Base-by-base conservation (phyloP, 2,888 invertebrate species). In the Hipparchia semele region DNA sequence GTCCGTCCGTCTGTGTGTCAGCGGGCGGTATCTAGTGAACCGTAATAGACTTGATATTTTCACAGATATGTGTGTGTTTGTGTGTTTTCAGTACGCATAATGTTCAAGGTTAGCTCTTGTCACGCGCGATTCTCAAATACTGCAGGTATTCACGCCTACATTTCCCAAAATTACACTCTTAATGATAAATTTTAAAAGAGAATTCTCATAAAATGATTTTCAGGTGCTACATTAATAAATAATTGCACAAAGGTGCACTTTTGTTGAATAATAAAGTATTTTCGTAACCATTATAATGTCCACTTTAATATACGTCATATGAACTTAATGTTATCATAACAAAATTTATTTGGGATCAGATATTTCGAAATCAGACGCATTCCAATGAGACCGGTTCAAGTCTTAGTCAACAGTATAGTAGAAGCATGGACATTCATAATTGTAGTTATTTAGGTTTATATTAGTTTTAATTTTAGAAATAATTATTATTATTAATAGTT, bases 311-410 rank as follows among this genome's bases (percentile, higher is more conserved):
- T 23, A 23, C 23, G 23, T 23, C 0, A 65, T 65, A 51, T 46
- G 39, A 39, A 58, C 13, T 59, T n/a, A 13, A 68, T 59, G 45
- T 58, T 23, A 12, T 51, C 1, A 53, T 53, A 53, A 33, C 53
- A 65, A 65, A 65, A 33, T 65, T 65, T 6, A 53, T 65, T 12
- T 10, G 65, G 51, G 23, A 65, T 65, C 65, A 53, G 65, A 65
- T 33, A 12, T 65, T 65, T 51, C 53, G 53, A 65, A 65, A 65
- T 53, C 65, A 51, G 51, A 51, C 65, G 33, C 65, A 65, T 65
- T 65, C 65, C 53, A 10, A 51, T 33, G 53, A 12, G 51, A 65
- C 65, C 65, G 65, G 65, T 65, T 65, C 53, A 65, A 68, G 10
- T 23, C 23, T 23, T 23, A 23, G 23, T 46, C 12, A 39, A 13